Conservation (phyloP, 2,888 invertebrate genomes). For the Macrophya annulata region DNA sequence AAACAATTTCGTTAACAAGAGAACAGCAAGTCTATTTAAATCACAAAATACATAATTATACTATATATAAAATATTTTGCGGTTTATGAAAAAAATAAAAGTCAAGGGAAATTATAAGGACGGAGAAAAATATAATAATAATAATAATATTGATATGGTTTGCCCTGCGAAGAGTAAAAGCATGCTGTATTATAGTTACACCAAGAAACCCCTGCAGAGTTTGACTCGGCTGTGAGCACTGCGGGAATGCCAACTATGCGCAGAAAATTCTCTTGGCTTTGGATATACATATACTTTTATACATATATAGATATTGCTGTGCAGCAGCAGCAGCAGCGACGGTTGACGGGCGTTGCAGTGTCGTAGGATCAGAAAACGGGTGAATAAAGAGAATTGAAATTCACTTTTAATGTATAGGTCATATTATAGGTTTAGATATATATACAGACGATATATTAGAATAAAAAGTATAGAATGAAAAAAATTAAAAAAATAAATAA, state of each 20-base stretch:
- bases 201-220: constrained; percentile 16
- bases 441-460: neutral
- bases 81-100: neutral
- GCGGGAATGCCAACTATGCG: constrained; percentile 50
- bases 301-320: neutral
- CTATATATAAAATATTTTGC: neutral
- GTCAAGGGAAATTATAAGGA: neutral
- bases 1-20: no score
- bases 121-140: neutral
- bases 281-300: neutral
- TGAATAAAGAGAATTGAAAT: neutral
- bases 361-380: constrained; percentile 9
- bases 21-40: no score
- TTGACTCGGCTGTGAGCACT: constrained; percentile 21
- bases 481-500: neutral
- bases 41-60: no score
- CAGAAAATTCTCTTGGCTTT: constrained; percentile 33
- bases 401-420: neutral
- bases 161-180: neutral
- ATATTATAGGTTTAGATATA: neutral
- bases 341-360: constrained; percentile 1
- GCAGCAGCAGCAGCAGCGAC: neutral
- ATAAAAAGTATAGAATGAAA: neutral
- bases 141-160: constrained; percentile 7
- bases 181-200: constrained; percentile 19